A percentile compares a stretch with the other conserved stretches of the same genome.
phyloP scores from a whole-genome alignment of 2,797 vertebrate species.

The Hippocampus kuda region DNA sequence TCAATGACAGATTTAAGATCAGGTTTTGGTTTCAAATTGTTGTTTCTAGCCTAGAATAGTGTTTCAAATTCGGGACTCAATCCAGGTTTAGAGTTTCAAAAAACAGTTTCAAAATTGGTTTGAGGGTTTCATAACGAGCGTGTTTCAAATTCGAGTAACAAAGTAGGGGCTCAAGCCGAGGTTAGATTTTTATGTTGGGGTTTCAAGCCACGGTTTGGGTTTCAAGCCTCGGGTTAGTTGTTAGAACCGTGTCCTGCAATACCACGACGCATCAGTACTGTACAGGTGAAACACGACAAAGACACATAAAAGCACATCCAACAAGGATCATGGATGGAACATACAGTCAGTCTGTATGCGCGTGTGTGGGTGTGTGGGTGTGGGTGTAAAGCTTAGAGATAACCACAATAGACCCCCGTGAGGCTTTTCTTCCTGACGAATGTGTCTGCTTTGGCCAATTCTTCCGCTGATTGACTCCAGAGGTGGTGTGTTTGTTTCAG shows the following conservation, averaged over 20 bases:
- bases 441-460: slow-evolving; percentile 2
- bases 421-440: background rate
- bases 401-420: background rate
- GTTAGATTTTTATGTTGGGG: too few species aligned
- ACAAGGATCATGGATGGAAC: background rate
- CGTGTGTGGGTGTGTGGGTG: too few species aligned
- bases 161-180: background rate
- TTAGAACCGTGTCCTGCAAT: background rate
- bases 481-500: background rate
- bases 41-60: background rate
- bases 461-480: slow-evolving; percentile 1
- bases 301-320: too few species aligned
- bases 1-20: too few species aligned
- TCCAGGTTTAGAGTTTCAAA: background rate
- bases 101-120: background rate
- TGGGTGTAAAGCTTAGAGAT: background rate
- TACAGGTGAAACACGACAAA: too few species aligned
- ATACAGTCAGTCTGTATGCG: too few species aligned
- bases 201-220: background rate
- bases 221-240: background rate
- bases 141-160: too few species aligned
- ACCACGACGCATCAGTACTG: too few species aligned
- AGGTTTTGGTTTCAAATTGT: too few species aligned
- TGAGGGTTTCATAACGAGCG: background rate
- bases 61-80: background rate